Evolutionary conservation across 2,888 invertebrate genomes (phyloP), one percentile per base, ranked within the genome.

Genomic region (Ornithoptera alexandrae): DNA sequence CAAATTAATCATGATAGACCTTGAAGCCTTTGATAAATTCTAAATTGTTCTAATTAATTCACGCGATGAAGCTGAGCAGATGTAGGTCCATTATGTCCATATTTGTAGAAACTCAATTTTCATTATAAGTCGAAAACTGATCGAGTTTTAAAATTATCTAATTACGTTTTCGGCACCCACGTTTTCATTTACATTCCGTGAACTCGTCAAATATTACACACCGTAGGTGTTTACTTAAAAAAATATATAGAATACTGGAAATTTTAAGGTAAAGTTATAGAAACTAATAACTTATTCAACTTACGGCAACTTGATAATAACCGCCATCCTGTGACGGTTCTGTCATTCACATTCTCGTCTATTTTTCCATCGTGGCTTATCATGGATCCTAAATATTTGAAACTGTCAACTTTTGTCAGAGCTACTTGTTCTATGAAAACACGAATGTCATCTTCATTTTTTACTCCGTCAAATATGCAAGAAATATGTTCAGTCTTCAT

Each of bases 101-200:
- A 68, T 68, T 60, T 53, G 68, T 56, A 68, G 60, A 68, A 68
- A 68, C 20, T 56, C 59, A 68, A 68, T 68, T 22, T 53, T 24
- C 59, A 59, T 68, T 68, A 30, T 12, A n/a, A 59, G 60, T 60
- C 36, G 53, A 68, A 68, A 60, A 60, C 24, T 64, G 68, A 68
- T 68, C 68, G 64, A 68, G 60, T 60, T 68, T 63, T 66, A 60
- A 58, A 50, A 63, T 68, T 58, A 68, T 57, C 56, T 20, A 66
- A 60, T 53, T 50, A 36, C 59, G 20, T 20, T 10, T 36, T 66
- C 42, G 59, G 17, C 66, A 50, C 66, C 59, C 60, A 66, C 60
- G 60, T 60, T 17, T 50, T 2, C 30, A 60, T 60, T 66, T 17
- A 46, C 10, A 56, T 56, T 56, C 10, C n/a, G 50, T 20, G n/a